phyloP scores from a whole-genome alignment of 2,113 vertebrate genomes.

The Chlorodrepanis virens region DNA sequence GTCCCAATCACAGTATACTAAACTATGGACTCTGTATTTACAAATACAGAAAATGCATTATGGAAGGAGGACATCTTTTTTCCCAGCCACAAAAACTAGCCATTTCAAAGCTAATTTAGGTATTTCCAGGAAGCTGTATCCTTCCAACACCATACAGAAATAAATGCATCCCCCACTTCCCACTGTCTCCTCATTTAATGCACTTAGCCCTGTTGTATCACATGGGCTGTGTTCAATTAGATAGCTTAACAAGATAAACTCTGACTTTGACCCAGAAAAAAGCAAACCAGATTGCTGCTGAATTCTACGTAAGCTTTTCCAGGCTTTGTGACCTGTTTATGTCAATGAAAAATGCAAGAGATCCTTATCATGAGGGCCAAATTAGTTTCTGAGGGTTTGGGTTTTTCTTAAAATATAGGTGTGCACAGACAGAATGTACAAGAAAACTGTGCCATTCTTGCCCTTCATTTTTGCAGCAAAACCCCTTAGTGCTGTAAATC shows the following conservation, averaged over 20 bases:
- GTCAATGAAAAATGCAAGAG: constrained; percentile 67
- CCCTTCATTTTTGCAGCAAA: constrained; percentile 60
- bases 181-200: constrained; percentile 55
- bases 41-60: background rate
- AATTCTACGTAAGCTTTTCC: constrained; percentile 41
- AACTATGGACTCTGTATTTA: background rate
- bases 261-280: constrained; percentile 75
- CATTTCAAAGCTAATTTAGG: background rate
- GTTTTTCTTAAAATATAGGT: constrained; percentile 5
- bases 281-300: constrained; percentile 49
- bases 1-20: background rate
- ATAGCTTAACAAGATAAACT: constrained; percentile 76
- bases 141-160: background rate
- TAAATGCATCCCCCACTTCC: background rate
- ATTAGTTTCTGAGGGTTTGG: constrained; percentile 51
- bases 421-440: background rate
- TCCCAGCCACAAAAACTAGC: background rate
- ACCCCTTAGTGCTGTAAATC: constrained; percentile 72
- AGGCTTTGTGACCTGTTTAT: constrained; percentile 71
- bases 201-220: constrained; percentile 54
- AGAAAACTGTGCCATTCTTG: constrained; percentile 27
- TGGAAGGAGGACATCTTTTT: background rate
- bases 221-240: constrained; percentile 73
- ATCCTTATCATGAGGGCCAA: constrained; percentile 46
- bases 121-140: background rate